Evolutionary conservation across 1,140 invertebrate species (phyloP).

Genomic region (Xylocopa sonorina): DNA sequence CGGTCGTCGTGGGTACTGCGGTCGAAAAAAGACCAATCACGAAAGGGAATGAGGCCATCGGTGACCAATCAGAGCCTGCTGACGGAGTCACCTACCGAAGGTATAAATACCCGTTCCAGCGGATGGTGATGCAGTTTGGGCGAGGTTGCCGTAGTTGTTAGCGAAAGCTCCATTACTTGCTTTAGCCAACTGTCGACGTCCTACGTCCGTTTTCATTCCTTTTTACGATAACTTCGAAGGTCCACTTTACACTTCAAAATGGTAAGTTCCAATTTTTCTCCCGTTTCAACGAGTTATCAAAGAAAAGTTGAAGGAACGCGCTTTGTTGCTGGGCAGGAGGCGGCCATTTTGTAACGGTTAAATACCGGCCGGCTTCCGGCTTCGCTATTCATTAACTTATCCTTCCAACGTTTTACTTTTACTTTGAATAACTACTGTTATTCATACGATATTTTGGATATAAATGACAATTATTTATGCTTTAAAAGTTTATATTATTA

Average conservation of each 20-base stretch:
- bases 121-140: conserved; percentile 23
- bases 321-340: not conserved
- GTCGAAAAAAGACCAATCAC: conserved; percentile 51
- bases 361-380: conserved; percentile 54
- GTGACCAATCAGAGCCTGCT: conserved; percentile 43
- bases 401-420: not conserved
- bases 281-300: not conserved
- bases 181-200: conserved; percentile 61
- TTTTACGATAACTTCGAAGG: conserved; percentile 16
- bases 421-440: not conserved
- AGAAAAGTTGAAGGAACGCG: not conserved
- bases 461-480: too few species aligned
- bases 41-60: conserved; percentile 29
- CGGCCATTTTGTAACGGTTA: conserved; percentile 63
- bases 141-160: conserved; percentile 52
- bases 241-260: conserved; percentile 52
- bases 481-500: too few species aligned
- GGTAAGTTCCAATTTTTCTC: conserved; percentile 42
- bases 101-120: conserved; percentile 48
- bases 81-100: conserved; percentile 31
- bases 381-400: not conserved
- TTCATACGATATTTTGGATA: too few species aligned
- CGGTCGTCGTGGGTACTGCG: conserved; percentile 52
- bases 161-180: conserved; percentile 68
- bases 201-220: not conserved